Conservation (phyloP, 2,113 vertebrate species). For the Loxodonta africana region DNA sequence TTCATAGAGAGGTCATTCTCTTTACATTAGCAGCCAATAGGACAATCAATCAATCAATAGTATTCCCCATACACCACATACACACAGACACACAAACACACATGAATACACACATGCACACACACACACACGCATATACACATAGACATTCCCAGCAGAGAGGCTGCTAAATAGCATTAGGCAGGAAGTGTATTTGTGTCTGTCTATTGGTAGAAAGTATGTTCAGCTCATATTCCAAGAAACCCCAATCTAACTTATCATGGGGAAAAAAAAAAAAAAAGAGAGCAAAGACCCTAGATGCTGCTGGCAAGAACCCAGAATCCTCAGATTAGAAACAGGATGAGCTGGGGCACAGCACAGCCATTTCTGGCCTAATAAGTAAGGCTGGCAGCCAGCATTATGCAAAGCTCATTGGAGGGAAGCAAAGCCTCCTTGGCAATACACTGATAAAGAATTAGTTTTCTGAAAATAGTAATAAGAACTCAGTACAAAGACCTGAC, state of each 20-base stretch:
- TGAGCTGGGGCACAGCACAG: neutral
- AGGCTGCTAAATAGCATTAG: neutral
- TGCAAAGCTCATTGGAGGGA: conserved; percentile 62
- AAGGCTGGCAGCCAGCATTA: conserved; percentile 56
- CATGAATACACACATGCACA: neutral
- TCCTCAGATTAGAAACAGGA: conserved; percentile 45
- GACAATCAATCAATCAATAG: neutral
- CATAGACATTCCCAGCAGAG: neutral
- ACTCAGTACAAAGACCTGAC: neutral
- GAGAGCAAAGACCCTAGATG: neutral
- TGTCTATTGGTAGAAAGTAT: neutral
- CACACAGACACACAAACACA: neutral
- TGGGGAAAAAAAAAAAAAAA: neutral
- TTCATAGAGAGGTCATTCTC: conserved; percentile 32
- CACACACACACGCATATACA: neutral
- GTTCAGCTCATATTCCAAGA: neutral
- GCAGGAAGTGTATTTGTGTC: neutral
- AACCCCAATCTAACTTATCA: neutral
- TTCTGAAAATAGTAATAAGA: conserved; percentile 71
- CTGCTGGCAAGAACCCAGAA: conserved; percentile 54
- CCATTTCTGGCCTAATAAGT: conserved; percentile 55
- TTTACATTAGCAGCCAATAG: neutral
- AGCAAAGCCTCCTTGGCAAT: conserved; percentile 66
- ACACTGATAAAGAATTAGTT: conserved; percentile 71
- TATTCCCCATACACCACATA: neutral